A percentile compares a stretch with the other conserved stretches of the same genome.
Evolutionary conservation across 2,113 vertebrate genomes (phyloP).

Genomic region (Monarcha castaneiventris): DNA sequence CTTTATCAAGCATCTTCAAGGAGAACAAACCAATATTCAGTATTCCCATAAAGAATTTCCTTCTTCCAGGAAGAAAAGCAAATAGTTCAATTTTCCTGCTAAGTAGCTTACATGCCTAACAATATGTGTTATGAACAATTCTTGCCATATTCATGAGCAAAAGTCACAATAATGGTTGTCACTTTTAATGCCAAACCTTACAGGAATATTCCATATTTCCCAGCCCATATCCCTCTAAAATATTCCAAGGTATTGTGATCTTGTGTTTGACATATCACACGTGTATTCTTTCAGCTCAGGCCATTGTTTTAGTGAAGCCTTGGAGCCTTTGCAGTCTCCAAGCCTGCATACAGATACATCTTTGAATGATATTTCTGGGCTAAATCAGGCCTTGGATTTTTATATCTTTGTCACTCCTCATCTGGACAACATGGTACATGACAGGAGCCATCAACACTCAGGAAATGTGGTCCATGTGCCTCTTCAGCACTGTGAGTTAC

Average conservation of each 20-base stretch:
- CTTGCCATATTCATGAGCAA: background rate
- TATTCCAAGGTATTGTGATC: background rate
- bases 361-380: background rate
- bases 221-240: background rate
- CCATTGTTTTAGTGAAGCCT: background rate
- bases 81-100: background rate
- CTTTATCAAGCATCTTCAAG: background rate
- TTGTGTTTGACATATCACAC: background rate
- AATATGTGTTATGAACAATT: background rate
- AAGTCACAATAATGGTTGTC: background rate
- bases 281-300: background rate
- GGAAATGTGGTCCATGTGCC: background rate
- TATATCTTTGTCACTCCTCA: background rate
- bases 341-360: background rate
- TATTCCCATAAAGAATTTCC: background rate
- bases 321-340: background rate
- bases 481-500: background rate
- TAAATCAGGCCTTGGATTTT: background rate
- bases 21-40: background rate
- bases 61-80: background rate
- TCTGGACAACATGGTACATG: background rate
- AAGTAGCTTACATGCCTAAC: background rate
- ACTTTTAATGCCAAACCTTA: background rate
- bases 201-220: background rate
- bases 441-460: background rate